Conservation (phyloP, 2,888 invertebrate genomes). For the Peribatodes rhomboidaria region DNA sequence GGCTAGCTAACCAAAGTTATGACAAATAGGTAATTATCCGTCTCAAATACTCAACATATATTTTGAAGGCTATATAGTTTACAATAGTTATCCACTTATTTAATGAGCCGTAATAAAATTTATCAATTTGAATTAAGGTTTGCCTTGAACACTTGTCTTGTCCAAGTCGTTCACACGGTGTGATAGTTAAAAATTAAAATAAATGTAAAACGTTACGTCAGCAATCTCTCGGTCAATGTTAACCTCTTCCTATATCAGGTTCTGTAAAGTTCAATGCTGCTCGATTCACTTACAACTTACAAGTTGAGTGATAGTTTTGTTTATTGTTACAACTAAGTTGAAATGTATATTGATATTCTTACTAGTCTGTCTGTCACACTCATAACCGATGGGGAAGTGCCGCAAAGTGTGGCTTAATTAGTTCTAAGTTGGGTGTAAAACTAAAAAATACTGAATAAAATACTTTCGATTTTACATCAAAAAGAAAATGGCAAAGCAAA, state of each 20-base stretch:
- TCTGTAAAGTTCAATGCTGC: constrained; percentile 42
- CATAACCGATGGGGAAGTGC: too few species aligned
- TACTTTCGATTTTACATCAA: too few species aligned
- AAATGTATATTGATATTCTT: too few species aligned
- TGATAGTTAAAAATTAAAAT: constrained; percentile 21
- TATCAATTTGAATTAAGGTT: background rate
- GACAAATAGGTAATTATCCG: background rate
- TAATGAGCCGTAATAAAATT: background rate
- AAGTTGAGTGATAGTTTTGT: constrained; percentile 19
- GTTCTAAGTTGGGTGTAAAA: too few species aligned
- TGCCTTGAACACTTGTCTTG: constrained; percentile 8
- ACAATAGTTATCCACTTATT: too few species aligned
- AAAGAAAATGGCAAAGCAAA: background rate
- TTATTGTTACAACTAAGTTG: background rate
- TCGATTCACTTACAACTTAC: constrained; percentile 11
- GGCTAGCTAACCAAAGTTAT: too few species aligned
- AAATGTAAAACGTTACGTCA: constrained; percentile 28
- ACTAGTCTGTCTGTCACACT: too few species aligned
- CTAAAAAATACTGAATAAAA: too few species aligned
- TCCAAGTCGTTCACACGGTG: constrained; percentile 4
- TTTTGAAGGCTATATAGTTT: too few species aligned
- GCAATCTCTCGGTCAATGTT: constrained; percentile 34
- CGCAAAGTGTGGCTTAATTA: too few species aligned
- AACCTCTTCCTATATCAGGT: constrained; percentile 36
- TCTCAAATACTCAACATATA: background rate